Evolutionary conservation across 2,797 vertebrate species (phyloP), one percentile per base, ranked within the genome.

Genomic region (Acipenser oxyrinchus): DNA sequence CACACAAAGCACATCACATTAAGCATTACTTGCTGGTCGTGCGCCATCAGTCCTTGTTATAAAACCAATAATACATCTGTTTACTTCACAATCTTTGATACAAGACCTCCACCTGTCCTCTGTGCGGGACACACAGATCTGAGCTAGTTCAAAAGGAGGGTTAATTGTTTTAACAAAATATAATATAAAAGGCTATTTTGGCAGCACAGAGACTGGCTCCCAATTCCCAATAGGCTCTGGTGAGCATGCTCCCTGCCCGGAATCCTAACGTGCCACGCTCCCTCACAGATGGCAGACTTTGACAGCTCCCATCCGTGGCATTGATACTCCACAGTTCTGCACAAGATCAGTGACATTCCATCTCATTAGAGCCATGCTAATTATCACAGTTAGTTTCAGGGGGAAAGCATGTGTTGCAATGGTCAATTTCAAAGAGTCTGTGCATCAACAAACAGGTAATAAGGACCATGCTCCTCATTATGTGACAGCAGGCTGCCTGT

Each of bases 291-390:
- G 96, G 96, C 91, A 91, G 88, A 87, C 84, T 89, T 89, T 91
- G 92, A 92, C 91, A 92, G 86, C 89, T 88, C 86, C 90, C 90
- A 89, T 91, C 88, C 88, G 85, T 81, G 88, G 89, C 88, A 85
- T 89, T 87, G 90, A 89, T 90, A 91, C 92, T 92, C 91, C 89
- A 90, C 94, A 94, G 94, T 93, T 92, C 93, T 93, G 86, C 91
- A 94, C 92, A 94, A 96, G 95, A 98, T 98, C 96, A 96, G 94
- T 97, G 95, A 97, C 95, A 98, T 98, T 98, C 96, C 98, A 95
- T 99, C 96, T 98, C 95, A 99, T 99, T 99, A 98, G 95, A 99
- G 94, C 92, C 93, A 93, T 88, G 94, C 95, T 98, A 99, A 99
- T 99, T 98, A 98, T 94, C 93, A 93, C 93, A 94, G 93, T 92